Percentiles rank a stretch among this genome's conserved stretches.
phyloP scores from a whole-genome alignment of 2,888 invertebrate species.

The Acleris cristana region DNA sequence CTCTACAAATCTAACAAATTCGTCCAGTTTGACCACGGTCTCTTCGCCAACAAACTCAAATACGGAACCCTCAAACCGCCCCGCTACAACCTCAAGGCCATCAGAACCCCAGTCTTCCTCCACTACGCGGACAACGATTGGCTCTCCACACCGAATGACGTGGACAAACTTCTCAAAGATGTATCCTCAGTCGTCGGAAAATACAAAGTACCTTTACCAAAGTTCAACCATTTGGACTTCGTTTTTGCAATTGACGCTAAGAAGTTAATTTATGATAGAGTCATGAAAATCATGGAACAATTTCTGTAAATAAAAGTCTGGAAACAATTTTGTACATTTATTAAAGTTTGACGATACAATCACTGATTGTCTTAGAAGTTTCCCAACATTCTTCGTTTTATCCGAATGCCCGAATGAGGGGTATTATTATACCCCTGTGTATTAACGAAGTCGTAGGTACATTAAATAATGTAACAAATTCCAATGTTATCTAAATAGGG shows the following conservation, averaged over 20 bases:
- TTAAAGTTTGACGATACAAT: conserved; percentile 4
- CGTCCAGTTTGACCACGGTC: conserved; percentile 78
- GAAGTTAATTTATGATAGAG: conserved; percentile 82
- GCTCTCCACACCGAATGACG: conserved; percentile 75
- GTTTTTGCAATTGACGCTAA: conserved; percentile 84
- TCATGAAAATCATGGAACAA: conserved; percentile 71
- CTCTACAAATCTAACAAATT: conserved; percentile 74
- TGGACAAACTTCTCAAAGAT: conserved; percentile 65
- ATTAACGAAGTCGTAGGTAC: too few relatives aligned
- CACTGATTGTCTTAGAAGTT: neutral
- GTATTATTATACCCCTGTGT: too few relatives aligned
- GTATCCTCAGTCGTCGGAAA: conserved; percentile 74
- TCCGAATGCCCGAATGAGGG: too few relatives aligned
- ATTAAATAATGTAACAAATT: too few relatives aligned
- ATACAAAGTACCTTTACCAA: conserved; percentile 69
- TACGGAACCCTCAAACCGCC: conserved; percentile 81
- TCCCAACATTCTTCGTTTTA: too few relatives aligned
- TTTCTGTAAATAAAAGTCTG: conserved; percentile 49
- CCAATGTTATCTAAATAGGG: too few relatives aligned
- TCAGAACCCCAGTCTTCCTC: conserved; percentile 75
- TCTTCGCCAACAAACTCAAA: conserved; percentile 62
- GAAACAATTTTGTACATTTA: conserved; percentile 12
- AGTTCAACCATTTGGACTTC: conserved; percentile 84
- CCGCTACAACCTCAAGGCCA: conserved; percentile 71
- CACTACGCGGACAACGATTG: conserved; percentile 81